A percentile compares a stretch with the other conserved stretches of the same genome.
phyloP scores from a whole-genome alignment of 2,113 vertebrate species.

The Embiotoca jacksoni region DNA sequence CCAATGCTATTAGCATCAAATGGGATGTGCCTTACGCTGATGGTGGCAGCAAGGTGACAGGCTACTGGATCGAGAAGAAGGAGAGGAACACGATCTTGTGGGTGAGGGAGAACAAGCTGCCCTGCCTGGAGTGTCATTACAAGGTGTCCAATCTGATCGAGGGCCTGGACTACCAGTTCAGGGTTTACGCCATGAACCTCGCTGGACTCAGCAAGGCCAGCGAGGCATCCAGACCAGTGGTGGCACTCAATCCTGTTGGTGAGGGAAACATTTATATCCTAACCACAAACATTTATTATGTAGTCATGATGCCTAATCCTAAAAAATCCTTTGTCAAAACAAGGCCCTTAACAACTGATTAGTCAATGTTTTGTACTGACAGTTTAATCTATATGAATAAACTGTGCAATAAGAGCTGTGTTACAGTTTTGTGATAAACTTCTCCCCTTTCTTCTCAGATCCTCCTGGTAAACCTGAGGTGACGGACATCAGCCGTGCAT shows the following conservation, averaged over 20 bases:
- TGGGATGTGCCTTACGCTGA: slow-evolving; percentile 98
- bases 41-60: slow-evolving; percentile 94
- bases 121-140: slow-evolving; percentile 93
- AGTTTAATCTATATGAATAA: too few relatives aligned
- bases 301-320: not conserved
- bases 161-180: slow-evolving; percentile 98
- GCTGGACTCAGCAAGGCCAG: slow-evolving; percentile 98
- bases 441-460: slow-evolving; percentile 78
- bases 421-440: not conserved
- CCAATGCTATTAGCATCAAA: slow-evolving; percentile 91
- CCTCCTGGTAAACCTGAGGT: slow-evolving; percentile 94
- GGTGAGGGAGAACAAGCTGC: slow-evolving; percentile 98
- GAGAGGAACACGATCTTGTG: slow-evolving; percentile 98
- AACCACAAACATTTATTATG: not conserved
- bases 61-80: slow-evolving; percentile 99
- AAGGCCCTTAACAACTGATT: not conserved
- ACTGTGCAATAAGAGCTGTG: too few relatives aligned
- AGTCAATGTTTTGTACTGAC: too few relatives aligned
- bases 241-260: slow-evolving; percentile 98
- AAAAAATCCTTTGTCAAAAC: not conserved
- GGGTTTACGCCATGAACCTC: slow-evolving; percentile 95
- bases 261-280: slow-evolving; percentile 64
- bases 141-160: slow-evolving; percentile 93
- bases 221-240: slow-evolving; percentile 93
- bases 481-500: slow-evolving; percentile 92